phyloP scores from a whole-genome alignment of 2,797 vertebrate species.

The Epinephelus coioides region DNA sequence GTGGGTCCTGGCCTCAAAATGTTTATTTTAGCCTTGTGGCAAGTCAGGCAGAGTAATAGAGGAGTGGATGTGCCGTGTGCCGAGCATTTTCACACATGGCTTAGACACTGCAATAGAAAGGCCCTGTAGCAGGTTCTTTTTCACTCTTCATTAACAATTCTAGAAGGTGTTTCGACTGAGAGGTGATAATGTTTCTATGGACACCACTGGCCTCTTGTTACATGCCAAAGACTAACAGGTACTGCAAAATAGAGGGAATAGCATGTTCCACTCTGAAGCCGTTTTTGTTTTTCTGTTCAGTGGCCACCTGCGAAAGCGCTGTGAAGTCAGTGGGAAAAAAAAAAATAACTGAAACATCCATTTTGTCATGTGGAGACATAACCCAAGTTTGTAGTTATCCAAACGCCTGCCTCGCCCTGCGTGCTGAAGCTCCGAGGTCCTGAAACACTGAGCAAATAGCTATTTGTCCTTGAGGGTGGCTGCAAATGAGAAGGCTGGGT shows the following conservation, averaged over 20 bases:
- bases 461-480: constrained; percentile 75
- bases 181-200: constrained; percentile 65
- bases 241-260: constrained; percentile 22
- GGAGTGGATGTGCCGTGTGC: constrained; percentile 44
- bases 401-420: constrained; percentile 47
- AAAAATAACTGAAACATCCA: constrained; percentile 20
- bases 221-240: constrained; percentile 29
- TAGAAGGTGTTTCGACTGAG: constrained; percentile 57
- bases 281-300: constrained; percentile 27
- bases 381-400: constrained; percentile 43
- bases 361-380: constrained; percentile 42
- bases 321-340: neutral
- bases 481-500: constrained; percentile 52
- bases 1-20: constrained; percentile 42
- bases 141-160: constrained; percentile 74
- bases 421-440: constrained; percentile 40
- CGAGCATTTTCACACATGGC: constrained; percentile 58
- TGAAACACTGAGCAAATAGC: constrained; percentile 69
- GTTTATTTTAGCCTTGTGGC: constrained; percentile 60
- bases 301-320: constrained; percentile 28
- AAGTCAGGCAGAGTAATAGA: constrained; percentile 57
- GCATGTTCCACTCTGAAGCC: constrained; percentile 15
- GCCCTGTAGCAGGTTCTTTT: constrained; percentile 45
- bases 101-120: constrained; percentile 40
- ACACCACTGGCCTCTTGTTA: constrained; percentile 33